phyloP scores from a whole-genome alignment of 2,113 vertebrate genomes.

The Boulengeromyrus knoepffleri region DNA sequence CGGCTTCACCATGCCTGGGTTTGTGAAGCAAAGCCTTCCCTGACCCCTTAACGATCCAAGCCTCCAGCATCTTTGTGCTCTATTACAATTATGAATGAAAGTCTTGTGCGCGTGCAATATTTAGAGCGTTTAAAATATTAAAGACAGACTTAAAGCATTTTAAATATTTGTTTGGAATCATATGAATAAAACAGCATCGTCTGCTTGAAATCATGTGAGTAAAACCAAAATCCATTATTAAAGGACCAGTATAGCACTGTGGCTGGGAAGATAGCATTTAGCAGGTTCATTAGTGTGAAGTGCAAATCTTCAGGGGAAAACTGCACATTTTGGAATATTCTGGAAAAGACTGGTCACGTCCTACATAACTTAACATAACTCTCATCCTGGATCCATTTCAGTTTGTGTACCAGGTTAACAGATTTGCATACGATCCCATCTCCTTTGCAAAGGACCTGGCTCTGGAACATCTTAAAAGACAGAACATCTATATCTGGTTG shows the following conservation, averaged over 20 bases:
- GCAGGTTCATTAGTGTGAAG: neutral
- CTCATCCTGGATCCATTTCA: neutral
- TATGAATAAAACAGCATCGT: neutral
- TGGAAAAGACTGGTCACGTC: neutral
- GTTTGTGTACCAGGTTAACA: neutral
- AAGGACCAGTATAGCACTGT: neutral
- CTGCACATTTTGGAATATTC: neutral
- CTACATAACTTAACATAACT: neutral
- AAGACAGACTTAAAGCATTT: conserved; percentile 3
- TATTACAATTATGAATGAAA: neutral
- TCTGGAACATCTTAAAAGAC: neutral
- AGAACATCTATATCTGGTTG: neutral
- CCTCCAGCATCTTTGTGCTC: neutral
- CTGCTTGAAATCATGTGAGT: neutral
- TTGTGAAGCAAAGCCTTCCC: neutral
- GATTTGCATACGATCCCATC: neutral
- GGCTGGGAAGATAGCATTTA: neutral
- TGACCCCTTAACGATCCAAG: neutral
- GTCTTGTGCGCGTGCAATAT: neutral
- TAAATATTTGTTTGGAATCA: conserved; percentile 1
- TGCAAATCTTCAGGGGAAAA: neutral
- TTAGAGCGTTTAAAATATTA: neutral
- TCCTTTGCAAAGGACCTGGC: neutral
- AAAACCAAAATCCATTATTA: neutral
- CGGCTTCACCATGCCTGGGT: neutral